A percentile compares a stretch with the other conserved stretches of the same genome.
Evolutionary conservation across 2,797 vertebrate genomes (phyloP).

Genomic region (Coregonus suidteri): DNA sequence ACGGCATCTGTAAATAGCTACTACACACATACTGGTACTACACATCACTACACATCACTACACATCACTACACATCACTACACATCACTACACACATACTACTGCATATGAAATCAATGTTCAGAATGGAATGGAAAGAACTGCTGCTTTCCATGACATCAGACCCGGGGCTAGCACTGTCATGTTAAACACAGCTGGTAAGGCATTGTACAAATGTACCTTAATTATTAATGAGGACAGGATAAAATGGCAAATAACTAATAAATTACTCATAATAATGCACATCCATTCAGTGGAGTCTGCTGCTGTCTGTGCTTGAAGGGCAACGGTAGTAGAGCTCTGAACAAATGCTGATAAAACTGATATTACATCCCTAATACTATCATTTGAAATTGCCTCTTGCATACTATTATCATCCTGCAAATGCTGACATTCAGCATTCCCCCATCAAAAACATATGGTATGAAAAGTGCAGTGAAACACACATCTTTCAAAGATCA

Average conservation of each 20-base stretch:
- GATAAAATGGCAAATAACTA: constrained; percentile 45
- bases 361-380: background rate
- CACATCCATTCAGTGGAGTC: constrained; percentile 14
- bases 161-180: constrained; percentile 11
- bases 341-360: background rate
- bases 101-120: background rate
- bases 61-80: background rate
- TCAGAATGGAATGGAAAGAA: background rate
- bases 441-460: background rate
- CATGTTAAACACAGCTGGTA: constrained; percentile 39
- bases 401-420: background rate
- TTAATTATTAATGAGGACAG: constrained; percentile 53
- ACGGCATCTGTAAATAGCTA: background rate
- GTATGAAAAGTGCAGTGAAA: background rate
- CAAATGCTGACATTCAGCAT: background rate
- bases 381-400: background rate
- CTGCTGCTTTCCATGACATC: constrained; percentile 1
- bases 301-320: constrained; percentile 6
- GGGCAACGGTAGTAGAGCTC: background rate
- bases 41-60: background rate
- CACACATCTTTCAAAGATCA: constrained; percentile 41
- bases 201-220: constrained; percentile 35
- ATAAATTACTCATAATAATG: constrained; percentile 42
- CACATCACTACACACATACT: background rate
- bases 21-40: background rate